Evolutionary conservation across 2,888 invertebrate species (phyloP), one percentile per base, ranked within the genome.

Genomic region (Ischnus inquisitorius): DNA sequence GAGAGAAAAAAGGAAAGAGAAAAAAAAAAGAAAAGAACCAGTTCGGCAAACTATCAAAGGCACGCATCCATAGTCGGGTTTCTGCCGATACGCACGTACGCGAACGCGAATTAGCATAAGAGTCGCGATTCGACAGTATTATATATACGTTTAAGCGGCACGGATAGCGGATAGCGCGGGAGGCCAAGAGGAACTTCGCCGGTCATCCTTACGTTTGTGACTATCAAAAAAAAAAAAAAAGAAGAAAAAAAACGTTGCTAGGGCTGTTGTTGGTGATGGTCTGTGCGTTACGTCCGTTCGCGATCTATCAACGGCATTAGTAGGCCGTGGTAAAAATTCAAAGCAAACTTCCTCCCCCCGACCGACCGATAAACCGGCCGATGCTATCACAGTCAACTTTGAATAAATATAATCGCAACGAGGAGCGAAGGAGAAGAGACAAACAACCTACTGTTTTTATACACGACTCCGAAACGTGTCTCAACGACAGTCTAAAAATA

Each of bases 1-100:
- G 25, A 62, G 25, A 60, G 19, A 48, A 60, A 28, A 46, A 57
- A 60, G 22, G 62, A 51, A 60, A 22, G 48, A 69, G 10, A n/a
- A 62, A 69, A 19, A 68, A 72, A 43, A 39, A 64, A 78, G 22
- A 51, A 69, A 57, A 71, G 6, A 83, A 83, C 80, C 72, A 77
- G 80, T 83, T 80, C 80, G 83, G 72, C 80, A 74, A 80, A 68
- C 72, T 83, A 83, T 80, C 80, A 80, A 83, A 80, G 83, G 80
- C 77, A 83, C 77, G 77, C 80, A 80, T 77, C 77, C 80, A 68
- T 71, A 67, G 12, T 41, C 62, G 72, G 71, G 72, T 83, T 80
- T 80, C 54, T 78, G 65, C 72, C 83, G 85, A 85, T 85, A 85
- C 80, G 85, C 83, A 74, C 69, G 78, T 85, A 83, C 83, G 83